These are phyloP conservation scores for Oxyura jamaicensis DNA, from an alignment of 2,113 vertebrate species.

Conservation along the genomic window DNA sequence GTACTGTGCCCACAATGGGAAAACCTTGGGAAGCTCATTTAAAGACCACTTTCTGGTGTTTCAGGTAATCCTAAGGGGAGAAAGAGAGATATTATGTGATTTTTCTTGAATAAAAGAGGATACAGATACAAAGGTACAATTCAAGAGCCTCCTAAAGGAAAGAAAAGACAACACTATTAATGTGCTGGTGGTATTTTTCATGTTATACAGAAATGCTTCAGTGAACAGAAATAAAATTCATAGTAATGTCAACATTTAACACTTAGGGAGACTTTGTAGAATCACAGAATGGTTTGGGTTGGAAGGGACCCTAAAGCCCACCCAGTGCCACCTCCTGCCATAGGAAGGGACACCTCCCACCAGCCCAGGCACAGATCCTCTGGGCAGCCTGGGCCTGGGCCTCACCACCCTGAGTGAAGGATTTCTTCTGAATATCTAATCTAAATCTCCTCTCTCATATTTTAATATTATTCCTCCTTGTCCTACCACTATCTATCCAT, in stretches of 20 bases:
- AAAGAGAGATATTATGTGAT: neutral
- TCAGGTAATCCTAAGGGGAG: neutral
- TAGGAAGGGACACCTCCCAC: no score
- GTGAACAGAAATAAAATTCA: neutral
- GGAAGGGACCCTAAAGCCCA: no score
- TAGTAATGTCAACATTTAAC: neutral
- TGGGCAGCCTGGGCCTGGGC: no score
- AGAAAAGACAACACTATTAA: neutral
- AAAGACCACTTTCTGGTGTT: neutral
- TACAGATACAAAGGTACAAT: neutral
- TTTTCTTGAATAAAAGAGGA: neutral
- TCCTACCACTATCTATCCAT: no score
- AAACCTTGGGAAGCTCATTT: neutral
- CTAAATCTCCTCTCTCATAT: no score
- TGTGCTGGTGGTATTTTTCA: neutral
- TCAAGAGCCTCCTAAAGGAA: neutral
- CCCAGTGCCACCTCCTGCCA: no score
- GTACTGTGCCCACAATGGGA: neutral
- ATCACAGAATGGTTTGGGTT: no score
- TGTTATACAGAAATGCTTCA: neutral
- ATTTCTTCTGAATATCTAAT: no score
- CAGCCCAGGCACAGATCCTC: no score
- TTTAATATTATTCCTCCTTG: no score
- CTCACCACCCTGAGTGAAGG: no score
- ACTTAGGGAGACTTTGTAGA: neutral